Percentiles rank a stretch among this genome's conserved stretches.
Evolutionary conservation across 2,113 vertebrate genomes (phyloP).

Genomic region (Pangasianodon hypophthalmus): DNA sequence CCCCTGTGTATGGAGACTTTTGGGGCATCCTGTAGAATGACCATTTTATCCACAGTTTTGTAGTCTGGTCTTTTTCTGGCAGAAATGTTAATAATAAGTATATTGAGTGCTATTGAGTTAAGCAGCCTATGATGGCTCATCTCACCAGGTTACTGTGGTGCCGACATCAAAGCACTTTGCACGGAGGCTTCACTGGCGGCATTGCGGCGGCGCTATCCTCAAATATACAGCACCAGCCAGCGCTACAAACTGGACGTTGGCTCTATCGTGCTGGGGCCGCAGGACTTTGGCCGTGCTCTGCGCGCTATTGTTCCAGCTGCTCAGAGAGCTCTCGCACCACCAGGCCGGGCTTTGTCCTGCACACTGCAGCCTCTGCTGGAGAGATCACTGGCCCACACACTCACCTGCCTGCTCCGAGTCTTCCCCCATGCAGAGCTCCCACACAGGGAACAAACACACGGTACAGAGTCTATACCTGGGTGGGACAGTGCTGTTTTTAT

Average conservation of each 20-base stretch:
- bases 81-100: background rate
- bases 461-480: conserved; percentile 60
- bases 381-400: conserved; percentile 78
- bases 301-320: conserved; percentile 93
- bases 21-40: background rate
- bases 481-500: background rate
- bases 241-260: conserved; percentile 91
- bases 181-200: conserved; percentile 95
- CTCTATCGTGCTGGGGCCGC: conserved; percentile 88
- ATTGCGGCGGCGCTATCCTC: conserved; percentile 91
- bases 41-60: background rate
- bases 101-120: background rate
- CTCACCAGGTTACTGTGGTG: conserved; percentile 91
- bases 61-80: background rate
- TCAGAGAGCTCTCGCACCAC: conserved; percentile 87
- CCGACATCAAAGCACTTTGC: conserved; percentile 99
- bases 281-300: conserved; percentile 93
- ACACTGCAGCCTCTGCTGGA: conserved; percentile 87
- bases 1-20: too few species aligned
- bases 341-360: conserved; percentile 88
- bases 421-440: conserved; percentile 92
- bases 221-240: conserved; percentile 95
- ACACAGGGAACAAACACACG: conserved; percentile 84
- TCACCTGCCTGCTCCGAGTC: conserved; percentile 85
- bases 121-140: background rate